Evolutionary conservation across 1,140 invertebrate species (phyloP).

Genomic region (Pogonomyrmex californicus): DNA sequence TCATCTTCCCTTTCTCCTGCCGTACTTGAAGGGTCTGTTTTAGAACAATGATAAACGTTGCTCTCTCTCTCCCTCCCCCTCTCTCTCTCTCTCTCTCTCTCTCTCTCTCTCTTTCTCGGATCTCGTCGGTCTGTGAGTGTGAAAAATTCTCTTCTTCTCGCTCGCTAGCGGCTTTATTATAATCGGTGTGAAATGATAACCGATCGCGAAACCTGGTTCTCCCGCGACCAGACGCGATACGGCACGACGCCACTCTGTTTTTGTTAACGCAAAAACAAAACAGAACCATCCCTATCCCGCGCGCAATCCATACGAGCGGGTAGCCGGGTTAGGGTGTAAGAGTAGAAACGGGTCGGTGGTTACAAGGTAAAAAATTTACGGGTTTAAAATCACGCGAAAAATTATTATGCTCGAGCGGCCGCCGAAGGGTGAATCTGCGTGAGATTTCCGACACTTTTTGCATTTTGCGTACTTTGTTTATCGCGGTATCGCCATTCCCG

Average conservation of each 20-base stretch:
- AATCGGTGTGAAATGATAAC: slow-evolving; percentile 88
- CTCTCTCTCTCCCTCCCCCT: slow-evolving; percentile 3
- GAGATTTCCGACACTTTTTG: slow-evolving; percentile 63
- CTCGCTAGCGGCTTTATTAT: slow-evolving; percentile 81
- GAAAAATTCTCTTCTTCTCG: not conserved
- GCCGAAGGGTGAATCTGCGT: slow-evolving; percentile 31
- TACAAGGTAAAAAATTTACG: slow-evolving; percentile 86
- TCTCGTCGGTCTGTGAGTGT: not conserved
- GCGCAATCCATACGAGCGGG: slow-evolving; percentile 33
- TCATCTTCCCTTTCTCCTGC: not conserved
- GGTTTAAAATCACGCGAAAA: slow-evolving; percentile 87
- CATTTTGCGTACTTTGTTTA: slow-evolving; percentile 46
- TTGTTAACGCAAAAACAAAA: slow-evolving; percentile 79
- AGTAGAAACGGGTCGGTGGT: slow-evolving; percentile 69
- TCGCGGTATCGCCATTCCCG: slow-evolving; percentile 29
- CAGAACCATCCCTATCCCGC: slow-evolving; percentile 29
- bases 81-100: slow-evolving; percentile 42
- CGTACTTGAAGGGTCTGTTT: slow-evolving; percentile 12
- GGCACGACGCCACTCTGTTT: slow-evolving; percentile 79
- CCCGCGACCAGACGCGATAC: slow-evolving; percentile 77
- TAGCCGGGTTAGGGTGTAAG: slow-evolving; percentile 37
- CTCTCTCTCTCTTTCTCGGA: slow-evolving; percentile 37
- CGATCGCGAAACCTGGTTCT: slow-evolving; percentile 79
- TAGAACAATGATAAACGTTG: slow-evolving; percentile 35
- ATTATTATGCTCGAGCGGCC: slow-evolving; percentile 82